These are phyloP conservation scores for Aleiodes alternator DNA, from an alignment of 2,888 invertebrate species.

Conservation along the genomic window DNA sequence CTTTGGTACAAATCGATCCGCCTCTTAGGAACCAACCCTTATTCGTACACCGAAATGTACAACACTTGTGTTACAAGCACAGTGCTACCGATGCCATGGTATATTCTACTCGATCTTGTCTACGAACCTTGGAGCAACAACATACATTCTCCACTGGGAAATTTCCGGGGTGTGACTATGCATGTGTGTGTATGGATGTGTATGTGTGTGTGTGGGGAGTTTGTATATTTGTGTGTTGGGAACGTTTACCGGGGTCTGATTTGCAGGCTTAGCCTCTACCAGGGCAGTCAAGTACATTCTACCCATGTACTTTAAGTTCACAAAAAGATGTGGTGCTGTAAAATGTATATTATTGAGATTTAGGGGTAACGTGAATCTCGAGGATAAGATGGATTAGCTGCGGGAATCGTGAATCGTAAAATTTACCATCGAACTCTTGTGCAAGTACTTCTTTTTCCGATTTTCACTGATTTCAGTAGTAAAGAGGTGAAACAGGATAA, in stretches of 20 bases:
- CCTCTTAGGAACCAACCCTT: constrained; percentile 28
- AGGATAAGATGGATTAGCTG: too few species aligned
- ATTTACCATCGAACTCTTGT: too few species aligned
- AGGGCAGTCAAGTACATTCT: constrained; percentile 14
- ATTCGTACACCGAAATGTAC: constrained; percentile 32
- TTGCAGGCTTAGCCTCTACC: constrained; percentile 7
- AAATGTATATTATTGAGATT: too few species aligned
- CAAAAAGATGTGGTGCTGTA: too few species aligned
- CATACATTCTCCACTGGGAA: constrained; percentile 30
- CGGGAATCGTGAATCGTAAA: too few species aligned
- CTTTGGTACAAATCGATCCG: constrained; percentile 37
- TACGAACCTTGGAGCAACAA: constrained; percentile 19
- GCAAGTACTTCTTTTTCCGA: too few species aligned
- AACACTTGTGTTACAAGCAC: constrained; percentile 17
- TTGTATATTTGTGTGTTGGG: not conserved
- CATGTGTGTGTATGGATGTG: not conserved
- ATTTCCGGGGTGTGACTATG: constrained; percentile 22
- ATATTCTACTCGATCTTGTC: constrained; percentile 33
- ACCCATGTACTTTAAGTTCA: not conserved
- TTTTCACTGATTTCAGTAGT: too few species aligned
- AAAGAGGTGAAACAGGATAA: too few species aligned
- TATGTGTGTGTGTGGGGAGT: not conserved
- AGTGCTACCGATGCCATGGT: constrained; percentile 10
- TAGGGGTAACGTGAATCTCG: too few species aligned
- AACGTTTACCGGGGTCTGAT: constrained; percentile 18